Evolutionary conservation across 2,113 vertebrate genomes (phyloP).

Genomic region (Microcebus tavaratra): DNA sequence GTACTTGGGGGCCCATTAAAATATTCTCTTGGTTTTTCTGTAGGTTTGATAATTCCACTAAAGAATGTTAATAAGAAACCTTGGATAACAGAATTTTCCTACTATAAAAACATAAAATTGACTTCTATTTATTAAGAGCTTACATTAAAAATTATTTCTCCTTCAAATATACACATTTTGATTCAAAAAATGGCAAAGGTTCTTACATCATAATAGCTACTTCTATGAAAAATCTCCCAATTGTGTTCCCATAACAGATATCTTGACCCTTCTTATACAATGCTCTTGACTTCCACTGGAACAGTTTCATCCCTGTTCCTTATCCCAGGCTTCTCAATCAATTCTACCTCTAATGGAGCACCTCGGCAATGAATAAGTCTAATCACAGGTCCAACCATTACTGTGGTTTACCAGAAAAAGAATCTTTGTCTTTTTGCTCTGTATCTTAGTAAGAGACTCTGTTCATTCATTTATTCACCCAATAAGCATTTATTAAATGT

Average conservation of each 20-base stretch:
- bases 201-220: background rate
- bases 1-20: background rate
- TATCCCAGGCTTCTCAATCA: background rate
- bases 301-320: background rate
- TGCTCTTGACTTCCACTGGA: background rate
- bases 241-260: background rate
- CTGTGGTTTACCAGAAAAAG: background rate
- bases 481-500: background rate
- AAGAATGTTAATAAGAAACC: background rate
- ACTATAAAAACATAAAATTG: background rate
- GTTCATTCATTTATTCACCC: background rate
- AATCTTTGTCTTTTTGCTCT: background rate
- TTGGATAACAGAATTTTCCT: background rate
- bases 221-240: constrained; percentile 7
- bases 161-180: background rate
- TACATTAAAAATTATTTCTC: constrained; percentile 5
- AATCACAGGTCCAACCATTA: background rate
- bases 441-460: background rate
- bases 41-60: background rate
- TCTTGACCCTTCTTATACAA: background rate
- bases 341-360: background rate
- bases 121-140: background rate
- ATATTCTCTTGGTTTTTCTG: background rate
- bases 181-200: constrained; percentile 4
- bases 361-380: background rate